These are phyloP conservation scores for Talpa occidentalis DNA, from an alignment of 2,113 vertebrate genomes.

Conservation along the genomic window DNA sequence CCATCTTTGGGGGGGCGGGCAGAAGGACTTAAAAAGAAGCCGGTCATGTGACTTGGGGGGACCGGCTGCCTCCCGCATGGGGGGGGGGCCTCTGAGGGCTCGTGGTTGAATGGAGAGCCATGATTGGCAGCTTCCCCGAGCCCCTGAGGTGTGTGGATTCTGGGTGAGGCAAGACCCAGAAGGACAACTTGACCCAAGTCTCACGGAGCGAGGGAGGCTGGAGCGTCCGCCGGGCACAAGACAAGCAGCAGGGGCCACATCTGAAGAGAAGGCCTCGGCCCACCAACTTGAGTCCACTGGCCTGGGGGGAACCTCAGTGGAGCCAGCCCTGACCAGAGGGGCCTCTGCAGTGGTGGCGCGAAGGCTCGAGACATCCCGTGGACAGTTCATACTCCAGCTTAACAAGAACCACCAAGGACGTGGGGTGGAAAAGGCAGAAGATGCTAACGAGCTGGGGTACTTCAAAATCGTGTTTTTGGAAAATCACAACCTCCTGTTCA, in stretches of 20 bases:
- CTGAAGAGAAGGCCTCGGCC: not conserved
- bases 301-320: not conserved
- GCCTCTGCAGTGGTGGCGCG: not conserved
- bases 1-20: constrained; percentile 44
- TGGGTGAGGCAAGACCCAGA: constrained; percentile 73
- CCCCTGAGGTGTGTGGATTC: constrained; percentile 82
- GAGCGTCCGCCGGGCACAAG: constrained; percentile 53
- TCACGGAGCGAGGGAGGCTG: constrained; percentile 73
- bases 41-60: not conserved
- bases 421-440: not conserved
- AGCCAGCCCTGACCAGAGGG: not conserved
- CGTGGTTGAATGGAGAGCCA: constrained; percentile 78
- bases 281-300: not conserved
- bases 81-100: constrained; percentile 80
- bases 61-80: constrained; percentile 74
- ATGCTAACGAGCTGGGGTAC: not conserved
- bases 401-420: not conserved
- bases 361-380: not conserved
- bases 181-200: constrained; percentile 65
- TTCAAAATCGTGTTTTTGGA: not conserved
- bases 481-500: not conserved
- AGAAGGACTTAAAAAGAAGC: constrained; percentile 68
- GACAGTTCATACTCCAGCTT: not conserved
- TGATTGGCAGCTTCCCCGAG: constrained; percentile 81
- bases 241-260: not conserved